Evolutionary conservation across 37 sponge, comb jelly and placozoan genomes (phyloP), one percentile per base, ranked within the genome.

Genomic region (Theonella swinhoei): DNA sequence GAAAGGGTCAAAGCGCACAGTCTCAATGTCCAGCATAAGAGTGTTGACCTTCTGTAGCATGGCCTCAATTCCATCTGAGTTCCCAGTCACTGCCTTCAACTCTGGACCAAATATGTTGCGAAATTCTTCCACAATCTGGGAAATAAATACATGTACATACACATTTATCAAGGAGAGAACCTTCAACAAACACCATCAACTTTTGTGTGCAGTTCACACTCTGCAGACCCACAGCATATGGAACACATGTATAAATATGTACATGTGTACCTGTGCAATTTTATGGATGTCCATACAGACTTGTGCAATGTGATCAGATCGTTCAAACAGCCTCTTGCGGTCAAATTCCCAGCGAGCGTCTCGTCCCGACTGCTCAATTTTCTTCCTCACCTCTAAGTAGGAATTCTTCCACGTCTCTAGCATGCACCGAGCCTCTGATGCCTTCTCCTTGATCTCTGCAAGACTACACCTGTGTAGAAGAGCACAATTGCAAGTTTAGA

Each of bases 301-400:
- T 34, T 87, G 90, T 64, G 90, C 85, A 61, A 97, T 90, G 82
- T 99, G 93, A 73, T 97, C 95, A 4, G 96, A 94, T 30, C 91
- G 85, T 36, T 95, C 95, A 88, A 99, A 99, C 64, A 99, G 89
- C 60, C 80, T 88, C 77, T 84, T 85, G 64, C 96, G 82, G 69
- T 99, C 99, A 88, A 99, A 99, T 84, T 99, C 99, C 99, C 99
- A 99, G 43, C 99, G 90, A 2, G 97, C 92, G 80, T 99, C 99
- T 23, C 97, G 43, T 0, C 97, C 99, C 26, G 99, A 99, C 64
- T 93, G 91, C 81, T 99, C 99, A 39, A 99, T 99, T 91, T 91
- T 99, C 72, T 94, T 94, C 77, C 99, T 88, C 39, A 96, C 97
- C 62, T 99, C 97, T 34, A 95, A 81, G 67, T 99, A 99, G 67